phyloP scores from a whole-genome alignment of 2,113 vertebrate genomes.

The Oryzias celebensis region DNA sequence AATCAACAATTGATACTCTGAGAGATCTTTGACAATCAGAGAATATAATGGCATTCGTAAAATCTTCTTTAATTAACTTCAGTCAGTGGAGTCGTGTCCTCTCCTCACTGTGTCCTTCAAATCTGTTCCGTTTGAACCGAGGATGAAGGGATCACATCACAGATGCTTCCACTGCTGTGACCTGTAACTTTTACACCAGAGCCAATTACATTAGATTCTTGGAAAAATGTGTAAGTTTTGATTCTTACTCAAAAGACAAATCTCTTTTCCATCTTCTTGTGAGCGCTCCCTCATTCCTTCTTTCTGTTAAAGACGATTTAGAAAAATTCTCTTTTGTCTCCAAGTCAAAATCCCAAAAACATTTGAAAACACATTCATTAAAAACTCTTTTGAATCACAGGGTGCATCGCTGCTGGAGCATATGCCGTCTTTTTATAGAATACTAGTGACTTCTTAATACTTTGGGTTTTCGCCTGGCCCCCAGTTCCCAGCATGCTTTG shows the following conservation, averaged over 20 bases:
- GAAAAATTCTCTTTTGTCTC: not conserved
- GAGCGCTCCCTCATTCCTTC: not conserved
- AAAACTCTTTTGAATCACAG: constrained; percentile 32
- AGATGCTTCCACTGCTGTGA: constrained; percentile 33
- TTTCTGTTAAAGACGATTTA: not conserved
- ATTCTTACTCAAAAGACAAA: constrained; percentile 14
- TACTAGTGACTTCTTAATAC: constrained; percentile 75
- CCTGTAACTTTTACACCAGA: constrained; percentile 17
- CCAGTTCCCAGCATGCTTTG: constrained; percentile 82
- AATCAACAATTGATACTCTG: constrained; percentile 61
- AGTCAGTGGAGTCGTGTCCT: constrained; percentile 40
- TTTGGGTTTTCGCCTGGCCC: constrained; percentile 77
- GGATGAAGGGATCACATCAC: constrained; percentile 17
- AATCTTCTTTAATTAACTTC: constrained; percentile 57
- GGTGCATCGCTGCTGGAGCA: constrained; percentile 45
- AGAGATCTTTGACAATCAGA: constrained; percentile 50
- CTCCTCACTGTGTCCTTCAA: constrained; percentile 46
- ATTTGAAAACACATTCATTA: not conserved
- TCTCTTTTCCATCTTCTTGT: not conserved
- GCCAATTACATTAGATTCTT: constrained; percentile 19
- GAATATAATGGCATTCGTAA: constrained; percentile 43
- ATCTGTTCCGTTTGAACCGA: constrained; percentile 27
- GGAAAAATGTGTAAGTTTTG: constrained; percentile 3
- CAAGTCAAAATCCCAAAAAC: not conserved
- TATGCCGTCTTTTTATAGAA: constrained; percentile 71